These are phyloP conservation scores for Hetaerina americana DNA, from an alignment of 1,140 invertebrate genomes.

Conservation along the genomic window DNA sequence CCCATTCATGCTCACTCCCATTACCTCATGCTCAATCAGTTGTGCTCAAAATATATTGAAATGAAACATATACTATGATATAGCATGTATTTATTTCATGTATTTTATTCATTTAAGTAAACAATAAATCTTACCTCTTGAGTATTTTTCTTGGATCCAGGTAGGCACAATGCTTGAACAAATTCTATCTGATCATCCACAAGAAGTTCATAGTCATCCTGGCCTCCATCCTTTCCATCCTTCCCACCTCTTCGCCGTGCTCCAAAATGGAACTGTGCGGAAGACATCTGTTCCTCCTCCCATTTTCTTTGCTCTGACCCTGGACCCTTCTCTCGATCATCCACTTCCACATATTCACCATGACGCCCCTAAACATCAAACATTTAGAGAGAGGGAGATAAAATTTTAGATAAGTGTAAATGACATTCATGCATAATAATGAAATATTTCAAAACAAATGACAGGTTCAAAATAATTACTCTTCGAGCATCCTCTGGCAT, in stretches of 20 bases:
- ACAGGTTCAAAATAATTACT: conserved; percentile 24
- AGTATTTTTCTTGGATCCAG: conserved; percentile 55
- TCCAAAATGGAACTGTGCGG: conserved; percentile 86
- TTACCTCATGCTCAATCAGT: no score
- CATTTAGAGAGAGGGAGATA: not conserved
- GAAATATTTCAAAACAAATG: not conserved
- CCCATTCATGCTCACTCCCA: no score
- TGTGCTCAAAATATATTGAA: no score
- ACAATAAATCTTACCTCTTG: conserved; percentile 19
- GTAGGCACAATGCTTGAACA: conserved; percentile 81
- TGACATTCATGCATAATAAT: not conserved
- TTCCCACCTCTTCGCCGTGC: conserved; percentile 58
- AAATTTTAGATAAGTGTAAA: not conserved
- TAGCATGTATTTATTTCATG: no score
- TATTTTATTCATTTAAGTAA: no score
- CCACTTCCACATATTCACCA: conserved; percentile 74
- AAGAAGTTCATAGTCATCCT: conserved; percentile 84
- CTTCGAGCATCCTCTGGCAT: conserved; percentile 74
- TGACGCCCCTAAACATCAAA: conserved; percentile 28
- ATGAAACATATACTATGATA: no score
- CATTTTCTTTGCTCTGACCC: conserved; percentile 94
- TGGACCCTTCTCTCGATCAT: conserved; percentile 68
- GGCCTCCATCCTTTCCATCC: conserved; percentile 24
- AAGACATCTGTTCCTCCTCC: conserved; percentile 94
- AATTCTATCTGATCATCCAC: conserved; percentile 97